Evolutionary conservation across 2,113 vertebrate species (phyloP).

Genomic region (Pachypanchax playfairii): DNA sequence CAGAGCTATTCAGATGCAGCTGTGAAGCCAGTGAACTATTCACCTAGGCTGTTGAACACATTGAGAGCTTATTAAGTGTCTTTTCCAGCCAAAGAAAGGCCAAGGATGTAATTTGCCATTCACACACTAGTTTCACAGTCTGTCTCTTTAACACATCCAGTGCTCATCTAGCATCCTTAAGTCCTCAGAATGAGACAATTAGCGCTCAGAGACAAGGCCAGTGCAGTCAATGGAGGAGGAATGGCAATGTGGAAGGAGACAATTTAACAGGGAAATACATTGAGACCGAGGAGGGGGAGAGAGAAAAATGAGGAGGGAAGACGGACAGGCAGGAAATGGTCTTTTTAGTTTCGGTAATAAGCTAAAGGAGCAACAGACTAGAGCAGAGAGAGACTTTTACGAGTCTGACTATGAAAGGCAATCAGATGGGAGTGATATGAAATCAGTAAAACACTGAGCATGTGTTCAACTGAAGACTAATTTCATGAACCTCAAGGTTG

Average conservation of each 20-base stretch:
- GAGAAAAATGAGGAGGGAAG: constrained; percentile 44
- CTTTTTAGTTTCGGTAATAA: constrained; percentile 50
- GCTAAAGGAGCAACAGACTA: constrained; percentile 35
- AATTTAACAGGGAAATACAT: constrained; percentile 53
- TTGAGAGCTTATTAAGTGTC: constrained; percentile 72
- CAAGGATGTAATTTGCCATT: constrained; percentile 76
- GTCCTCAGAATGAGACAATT: constrained; percentile 74
- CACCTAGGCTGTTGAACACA: constrained; percentile 73
- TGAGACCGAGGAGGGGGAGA: constrained; percentile 25
- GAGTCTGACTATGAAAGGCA: constrained; percentile 58
- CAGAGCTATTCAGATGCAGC: constrained; percentile 58
- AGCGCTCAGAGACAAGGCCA: constrained; percentile 70
- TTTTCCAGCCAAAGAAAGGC: constrained; percentile 74
- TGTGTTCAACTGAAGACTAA: constrained; percentile 57
- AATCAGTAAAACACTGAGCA: constrained; percentile 46
- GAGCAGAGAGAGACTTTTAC: constrained; percentile 53
- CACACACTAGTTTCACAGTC: constrained; percentile 67
- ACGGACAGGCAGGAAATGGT: constrained; percentile 54
- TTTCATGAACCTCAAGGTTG: constrained; percentile 54
- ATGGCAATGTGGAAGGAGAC: constrained; percentile 49
- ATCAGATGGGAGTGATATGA: constrained; percentile 59
- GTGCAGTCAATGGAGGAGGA: constrained; percentile 64
- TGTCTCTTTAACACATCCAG: constrained; percentile 70
- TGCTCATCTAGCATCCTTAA: constrained; percentile 69
- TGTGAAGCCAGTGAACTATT: constrained; percentile 71